Evolutionary conservation across 2,113 vertebrate genomes (phyloP), one percentile per base, ranked within the genome.

Genomic region (Rhodinocichla rosea): DNA sequence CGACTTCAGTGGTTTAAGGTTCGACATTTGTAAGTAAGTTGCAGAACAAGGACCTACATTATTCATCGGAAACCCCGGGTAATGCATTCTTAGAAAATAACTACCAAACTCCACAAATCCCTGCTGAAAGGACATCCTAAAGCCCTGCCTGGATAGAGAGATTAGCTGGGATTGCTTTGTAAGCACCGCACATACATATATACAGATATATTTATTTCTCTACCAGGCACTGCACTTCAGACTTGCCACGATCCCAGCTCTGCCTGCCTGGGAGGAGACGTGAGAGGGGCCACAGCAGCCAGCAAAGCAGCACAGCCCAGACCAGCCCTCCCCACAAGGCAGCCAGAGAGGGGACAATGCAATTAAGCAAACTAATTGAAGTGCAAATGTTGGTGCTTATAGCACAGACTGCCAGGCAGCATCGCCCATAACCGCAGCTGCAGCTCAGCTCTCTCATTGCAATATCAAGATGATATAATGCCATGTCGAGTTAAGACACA

Each of bases 21-120:
- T 96, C 39, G 1, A 94, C 79, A 40, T 74, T 91, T 76, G 24
- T 96, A 90, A 96, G 67, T 83, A 88, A 93, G 63, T 91, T 93
- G 81, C 87, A 63, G 87, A 96, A 93, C 85, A 84, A 92, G 94
- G 90, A 88, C 92, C 90, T 86, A 70, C 93, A 95, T 96, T 95
- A 95, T 89, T 97, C 90, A 96, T 96, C 75, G 0, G 0, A 77
- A 92, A 80, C 65, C 50, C 60, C 0, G 2, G 53, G 85, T 94
- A 92, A 86, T 75, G 64, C 64, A 55, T 96, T 92, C 93, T 68
- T 70, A 40, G 88, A 68, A 93, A 94, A 70, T 85, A 90, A 93
- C 75, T 44, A 67, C 79, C 82, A 75, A 90, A 90, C 47, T 76
- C 79, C 50, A 83, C 92, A 96, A 95, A 96, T 85, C 90, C 85